Percentiles rank a stretch among this genome's conserved stretches.
Evolutionary conservation across 2,113 vertebrate species (phyloP).

Genomic region (Rhabdornis inornatus): DNA sequence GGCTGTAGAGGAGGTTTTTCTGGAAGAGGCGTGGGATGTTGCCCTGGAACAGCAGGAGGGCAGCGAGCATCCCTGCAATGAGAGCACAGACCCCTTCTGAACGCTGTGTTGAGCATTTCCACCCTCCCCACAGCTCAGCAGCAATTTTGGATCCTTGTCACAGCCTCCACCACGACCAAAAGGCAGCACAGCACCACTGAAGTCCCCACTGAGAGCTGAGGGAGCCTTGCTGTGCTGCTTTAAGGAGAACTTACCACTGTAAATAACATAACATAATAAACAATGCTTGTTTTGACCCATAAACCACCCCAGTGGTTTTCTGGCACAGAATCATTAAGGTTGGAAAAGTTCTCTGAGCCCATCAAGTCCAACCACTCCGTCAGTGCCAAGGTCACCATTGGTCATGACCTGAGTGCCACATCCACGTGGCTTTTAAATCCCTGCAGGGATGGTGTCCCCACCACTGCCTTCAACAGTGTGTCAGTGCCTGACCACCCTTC

Average conservation of each 20-base stretch:
- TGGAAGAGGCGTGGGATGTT: conserved; percentile 85
- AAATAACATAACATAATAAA: not conserved
- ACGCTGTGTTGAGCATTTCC: accelerated
- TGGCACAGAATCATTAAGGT: not conserved
- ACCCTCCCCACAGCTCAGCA: not conserved
- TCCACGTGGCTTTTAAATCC: not conserved
- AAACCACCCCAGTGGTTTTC: not conserved
- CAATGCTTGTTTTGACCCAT: not conserved
- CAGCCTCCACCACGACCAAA: too few species aligned
- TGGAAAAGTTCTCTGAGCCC: not conserved
- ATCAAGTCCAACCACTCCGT: not conserved
- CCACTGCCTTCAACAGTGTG: not conserved
- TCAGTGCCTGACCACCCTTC: not conserved
- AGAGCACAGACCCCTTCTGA: not conserved
- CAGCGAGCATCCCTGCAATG: conserved; percentile 81
- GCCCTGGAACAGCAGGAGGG: conserved; percentile 81
- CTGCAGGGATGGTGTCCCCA: not conserved
- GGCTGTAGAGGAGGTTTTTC: conserved; percentile 79
- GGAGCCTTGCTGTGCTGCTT: accelerated
- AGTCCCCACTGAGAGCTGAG: not conserved
- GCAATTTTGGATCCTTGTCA: not conserved
- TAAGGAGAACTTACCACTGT: not conserved
- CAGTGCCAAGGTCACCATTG: not conserved
- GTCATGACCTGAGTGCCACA: not conserved
- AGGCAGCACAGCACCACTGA: not conserved